Evolutionary conservation across 2,888 invertebrate species (phyloP).

Genomic region (Megalurothrips usitatus): DNA sequence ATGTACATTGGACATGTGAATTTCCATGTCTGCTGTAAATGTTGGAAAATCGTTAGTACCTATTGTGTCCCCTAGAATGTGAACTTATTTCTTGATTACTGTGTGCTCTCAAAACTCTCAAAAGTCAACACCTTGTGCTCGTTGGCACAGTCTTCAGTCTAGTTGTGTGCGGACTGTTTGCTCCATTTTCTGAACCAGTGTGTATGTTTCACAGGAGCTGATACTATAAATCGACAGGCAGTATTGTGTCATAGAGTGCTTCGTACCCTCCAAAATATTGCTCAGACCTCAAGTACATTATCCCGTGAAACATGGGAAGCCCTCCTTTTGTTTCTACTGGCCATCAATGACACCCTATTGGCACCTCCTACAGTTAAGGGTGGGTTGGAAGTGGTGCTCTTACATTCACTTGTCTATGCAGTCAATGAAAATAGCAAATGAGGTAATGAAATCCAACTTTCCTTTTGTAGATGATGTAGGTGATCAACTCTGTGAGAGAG

Average conservation of each 20-base stretch:
- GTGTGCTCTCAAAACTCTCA: too few relatives aligned
- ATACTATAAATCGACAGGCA: conserved; percentile 88
- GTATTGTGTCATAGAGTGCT: conserved; percentile 88
- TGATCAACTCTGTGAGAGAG: conserved; percentile 89
- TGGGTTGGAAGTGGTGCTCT: conserved; percentile 38
- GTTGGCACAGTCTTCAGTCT: background rate
- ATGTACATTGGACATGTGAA: too few relatives aligned
- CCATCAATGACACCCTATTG: conserved; percentile 85
- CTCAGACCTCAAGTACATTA: conserved; percentile 67
- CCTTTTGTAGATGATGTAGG: conserved; percentile 72
- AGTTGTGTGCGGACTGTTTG: conserved; percentile 27
- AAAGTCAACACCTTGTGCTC: too few relatives aligned
- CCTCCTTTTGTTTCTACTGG: conserved; percentile 77
- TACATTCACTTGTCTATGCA: background rate
- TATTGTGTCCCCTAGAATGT: too few relatives aligned
- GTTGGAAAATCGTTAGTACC: too few relatives aligned
- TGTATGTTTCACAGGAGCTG: conserved; percentile 59
- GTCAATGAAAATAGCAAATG: background rate
- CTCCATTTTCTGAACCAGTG: background rate
- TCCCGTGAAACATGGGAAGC: conserved; percentile 89
- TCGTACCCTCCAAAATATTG: conserved; percentile 74
- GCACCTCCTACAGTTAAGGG: conserved; percentile 86
- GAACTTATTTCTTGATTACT: too few relatives aligned
- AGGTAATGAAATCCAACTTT: background rate
- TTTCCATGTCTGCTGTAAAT: too few relatives aligned